Evolutionary conservation across 2,113 vertebrate genomes (phyloP).

Genomic region (Heterotis niloticus): DNA sequence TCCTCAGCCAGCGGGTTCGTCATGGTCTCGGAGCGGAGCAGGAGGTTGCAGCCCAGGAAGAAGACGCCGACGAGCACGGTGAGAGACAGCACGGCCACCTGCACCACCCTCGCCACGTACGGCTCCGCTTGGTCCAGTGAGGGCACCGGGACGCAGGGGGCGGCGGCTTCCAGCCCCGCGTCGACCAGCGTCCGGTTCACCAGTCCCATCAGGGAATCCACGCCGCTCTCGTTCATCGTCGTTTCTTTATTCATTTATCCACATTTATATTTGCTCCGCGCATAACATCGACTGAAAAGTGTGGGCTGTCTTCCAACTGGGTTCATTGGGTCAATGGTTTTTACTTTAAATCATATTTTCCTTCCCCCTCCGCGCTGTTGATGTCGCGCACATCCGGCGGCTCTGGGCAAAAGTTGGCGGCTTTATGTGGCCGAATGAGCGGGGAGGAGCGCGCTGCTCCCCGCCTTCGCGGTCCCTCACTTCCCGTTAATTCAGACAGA

Average conservation of each 20-base stretch:
- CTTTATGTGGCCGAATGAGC: too few species aligned
- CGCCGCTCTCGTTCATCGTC: neutral
- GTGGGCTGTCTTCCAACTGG: too few species aligned
- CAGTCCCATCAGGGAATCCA: neutral
- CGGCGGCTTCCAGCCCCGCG: slow-evolving; percentile 24
- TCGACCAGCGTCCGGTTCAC: neutral
- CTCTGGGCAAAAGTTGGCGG: too few species aligned
- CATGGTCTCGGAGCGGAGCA: slow-evolving; percentile 52
- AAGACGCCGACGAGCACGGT: slow-evolving; percentile 55
- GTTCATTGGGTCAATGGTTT: too few species aligned
- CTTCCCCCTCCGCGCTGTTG: too few species aligned
- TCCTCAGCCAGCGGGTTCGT: slow-evolving; percentile 45
- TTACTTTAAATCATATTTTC: neutral
- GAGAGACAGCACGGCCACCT: slow-evolving; percentile 52
- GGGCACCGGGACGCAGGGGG: too few species aligned
- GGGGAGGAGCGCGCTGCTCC: too few species aligned
- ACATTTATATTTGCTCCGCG: too few species aligned
- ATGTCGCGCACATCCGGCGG: too few species aligned
- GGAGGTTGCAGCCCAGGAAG: slow-evolving; percentile 53
- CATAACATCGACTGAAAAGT: too few species aligned
- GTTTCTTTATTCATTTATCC: neutral
- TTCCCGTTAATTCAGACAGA: too few species aligned
- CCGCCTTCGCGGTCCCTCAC: too few species aligned
- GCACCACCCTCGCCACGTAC: slow-evolving; percentile 44
- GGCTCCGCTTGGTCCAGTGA: slow-evolving; percentile 36